Conservation (phyloP, 2,113 vertebrate genomes). For the Tupaia chinensis region DNA sequence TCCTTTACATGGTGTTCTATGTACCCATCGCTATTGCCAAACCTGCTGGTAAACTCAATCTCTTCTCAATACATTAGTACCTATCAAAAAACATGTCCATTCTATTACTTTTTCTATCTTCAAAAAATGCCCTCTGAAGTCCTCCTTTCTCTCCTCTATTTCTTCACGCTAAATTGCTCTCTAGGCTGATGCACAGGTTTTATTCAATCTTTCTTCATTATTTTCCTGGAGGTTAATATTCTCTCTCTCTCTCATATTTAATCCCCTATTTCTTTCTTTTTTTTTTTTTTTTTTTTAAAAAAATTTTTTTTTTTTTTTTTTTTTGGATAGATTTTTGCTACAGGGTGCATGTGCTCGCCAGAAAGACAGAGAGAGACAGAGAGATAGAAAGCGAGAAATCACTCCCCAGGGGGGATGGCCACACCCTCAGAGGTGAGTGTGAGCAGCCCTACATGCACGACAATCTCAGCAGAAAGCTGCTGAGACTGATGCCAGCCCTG, state of each 20-base stretch:
- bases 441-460: too few species aligned
- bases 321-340: too few species aligned
- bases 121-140: neutral
- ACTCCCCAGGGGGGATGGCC: too few species aligned
- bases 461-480: neutral
- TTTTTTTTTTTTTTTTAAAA: too few species aligned
- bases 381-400: too few species aligned
- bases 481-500: rapidly evolving
- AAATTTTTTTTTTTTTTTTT: too few species aligned
- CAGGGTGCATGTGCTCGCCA: too few species aligned
- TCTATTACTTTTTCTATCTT: neutral
- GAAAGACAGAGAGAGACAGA: too few species aligned
- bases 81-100: neutral
- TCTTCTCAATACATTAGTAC: neutral
- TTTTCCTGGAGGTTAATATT: neutral
- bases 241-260: neutral
- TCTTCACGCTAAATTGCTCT: neutral
- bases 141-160: neutral
- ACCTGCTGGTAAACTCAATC: neutral
- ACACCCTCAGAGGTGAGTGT: neutral
- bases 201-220: neutral
- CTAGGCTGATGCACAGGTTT: neutral
- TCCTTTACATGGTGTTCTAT: neutral
- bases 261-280: neutral
- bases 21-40: neutral